Evolutionary conservation across 2,113 vertebrate genomes (phyloP).

Genomic region (Raja brachyura): DNA sequence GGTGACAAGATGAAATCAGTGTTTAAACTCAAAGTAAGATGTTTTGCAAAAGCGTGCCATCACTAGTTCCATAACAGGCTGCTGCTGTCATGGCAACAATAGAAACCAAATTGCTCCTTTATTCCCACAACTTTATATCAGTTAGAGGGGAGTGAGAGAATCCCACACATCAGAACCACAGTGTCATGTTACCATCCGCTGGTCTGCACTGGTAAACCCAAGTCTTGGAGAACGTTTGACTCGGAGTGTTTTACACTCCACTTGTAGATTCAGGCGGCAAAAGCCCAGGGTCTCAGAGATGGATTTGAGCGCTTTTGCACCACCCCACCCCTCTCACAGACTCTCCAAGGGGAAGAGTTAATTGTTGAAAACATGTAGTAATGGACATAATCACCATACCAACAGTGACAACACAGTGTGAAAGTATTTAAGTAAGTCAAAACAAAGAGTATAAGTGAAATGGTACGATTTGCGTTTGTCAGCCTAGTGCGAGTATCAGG

Average conservation of each 20-base stretch:
- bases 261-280: no score
- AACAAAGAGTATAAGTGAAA: no score
- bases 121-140: background rate
- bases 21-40: background rate
- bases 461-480: no score
- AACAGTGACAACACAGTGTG: no score
- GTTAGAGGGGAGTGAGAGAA: background rate
- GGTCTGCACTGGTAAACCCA: background rate
- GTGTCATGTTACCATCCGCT: background rate
- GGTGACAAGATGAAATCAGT: constrained; percentile 25
- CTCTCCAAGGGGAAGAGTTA: background rate
- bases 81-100: background rate
- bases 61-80: constrained; percentile 24
- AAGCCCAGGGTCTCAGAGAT: background rate
- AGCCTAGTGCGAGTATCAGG: no score
- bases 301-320: no score
- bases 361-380: background rate
- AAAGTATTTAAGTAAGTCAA: no score
- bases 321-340: background rate
- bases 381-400: no score
- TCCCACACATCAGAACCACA: background rate
- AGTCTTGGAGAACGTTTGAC: background rate
- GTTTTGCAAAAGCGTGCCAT: background rate
- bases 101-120: background rate
- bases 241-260: background rate